phyloP scores from a whole-genome alignment of 1,140 invertebrate species.

The Trachelipus rathkii region DNA sequence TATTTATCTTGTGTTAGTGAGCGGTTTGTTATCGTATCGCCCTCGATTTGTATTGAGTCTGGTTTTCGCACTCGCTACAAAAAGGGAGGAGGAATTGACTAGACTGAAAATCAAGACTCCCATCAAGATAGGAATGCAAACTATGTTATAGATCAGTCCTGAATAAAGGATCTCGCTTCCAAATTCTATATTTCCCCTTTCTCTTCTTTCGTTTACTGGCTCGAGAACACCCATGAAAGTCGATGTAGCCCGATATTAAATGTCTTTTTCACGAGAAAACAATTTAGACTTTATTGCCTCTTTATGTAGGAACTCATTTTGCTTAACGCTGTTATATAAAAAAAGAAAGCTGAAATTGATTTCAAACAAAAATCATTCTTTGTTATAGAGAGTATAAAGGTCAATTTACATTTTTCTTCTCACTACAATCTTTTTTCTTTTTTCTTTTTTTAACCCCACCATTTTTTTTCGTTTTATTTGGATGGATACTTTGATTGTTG shows the following conservation, averaged over 20 bases:
- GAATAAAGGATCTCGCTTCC: neutral
- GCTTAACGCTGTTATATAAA: too few relatives aligned
- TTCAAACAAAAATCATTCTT: too few relatives aligned
- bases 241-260: too few relatives aligned
- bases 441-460: too few relatives aligned
- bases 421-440: neutral
- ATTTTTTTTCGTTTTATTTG: neutral
- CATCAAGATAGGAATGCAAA: slow-evolving; percentile 4
- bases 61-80: neutral
- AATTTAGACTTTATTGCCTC: too few relatives aligned
- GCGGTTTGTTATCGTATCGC: slow-evolving; percentile 7
- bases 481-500: slow-evolving; percentile 2
- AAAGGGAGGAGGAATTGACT: neutral
- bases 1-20: neutral
- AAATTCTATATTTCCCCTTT: too few relatives aligned
- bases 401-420: neutral
- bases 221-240: too few relatives aligned
- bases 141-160: slow-evolving; percentile 10
- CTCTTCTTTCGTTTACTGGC: too few relatives aligned
- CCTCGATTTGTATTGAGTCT: neutral
- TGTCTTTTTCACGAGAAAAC: too few relatives aligned
- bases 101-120: neutral
- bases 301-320: too few relatives aligned
- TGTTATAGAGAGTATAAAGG: neutral
- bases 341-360: too few relatives aligned